Evolutionary conservation across 2,113 vertebrate species (phyloP).

Genomic region (Ptyas mucosa): DNA sequence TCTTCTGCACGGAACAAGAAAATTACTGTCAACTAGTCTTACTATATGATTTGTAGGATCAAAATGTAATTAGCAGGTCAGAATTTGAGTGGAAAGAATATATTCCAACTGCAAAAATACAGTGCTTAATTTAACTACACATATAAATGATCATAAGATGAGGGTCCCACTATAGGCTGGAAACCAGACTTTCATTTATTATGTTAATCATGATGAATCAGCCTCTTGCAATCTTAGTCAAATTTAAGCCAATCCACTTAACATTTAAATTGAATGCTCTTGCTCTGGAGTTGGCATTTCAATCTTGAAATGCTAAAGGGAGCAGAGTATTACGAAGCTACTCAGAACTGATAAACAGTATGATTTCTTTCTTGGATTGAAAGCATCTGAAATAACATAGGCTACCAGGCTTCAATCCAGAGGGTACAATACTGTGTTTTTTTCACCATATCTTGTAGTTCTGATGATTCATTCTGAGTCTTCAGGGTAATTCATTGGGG

Average conservation of each 20-base stretch:
- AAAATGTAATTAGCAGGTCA: slow-evolving; percentile 50
- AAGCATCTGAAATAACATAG: neutral
- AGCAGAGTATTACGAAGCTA: neutral
- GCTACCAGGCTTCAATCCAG: neutral
- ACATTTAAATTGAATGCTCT: slow-evolving; percentile 23
- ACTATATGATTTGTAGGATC: slow-evolving; percentile 24
- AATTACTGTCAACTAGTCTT: slow-evolving; percentile 30
- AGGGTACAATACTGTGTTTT: neutral
- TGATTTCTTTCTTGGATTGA: neutral
- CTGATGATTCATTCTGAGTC: neutral
- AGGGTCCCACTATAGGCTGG: slow-evolving; percentile 38
- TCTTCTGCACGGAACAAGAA: slow-evolving; percentile 41
- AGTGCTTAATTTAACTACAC: slow-evolving; percentile 49
- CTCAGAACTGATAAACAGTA: neutral
- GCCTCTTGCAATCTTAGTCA: slow-evolving; percentile 7
- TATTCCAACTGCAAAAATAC: slow-evolving; percentile 21
- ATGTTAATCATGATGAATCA: slow-evolving; percentile 27
- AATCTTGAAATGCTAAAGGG: slow-evolving; percentile 25
- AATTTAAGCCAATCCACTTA: slow-evolving; percentile 31
- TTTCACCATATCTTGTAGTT: neutral
- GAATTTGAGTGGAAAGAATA: slow-evolving; percentile 34
- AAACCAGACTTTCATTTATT: slow-evolving; percentile 39
- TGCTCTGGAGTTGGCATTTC: slow-evolving; percentile 19
- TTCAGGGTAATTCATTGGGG: neutral
- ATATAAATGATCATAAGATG: slow-evolving; percentile 31